Conservation (phyloP, 2,797 vertebrate genomes). For the Staurois parvus region DNA sequence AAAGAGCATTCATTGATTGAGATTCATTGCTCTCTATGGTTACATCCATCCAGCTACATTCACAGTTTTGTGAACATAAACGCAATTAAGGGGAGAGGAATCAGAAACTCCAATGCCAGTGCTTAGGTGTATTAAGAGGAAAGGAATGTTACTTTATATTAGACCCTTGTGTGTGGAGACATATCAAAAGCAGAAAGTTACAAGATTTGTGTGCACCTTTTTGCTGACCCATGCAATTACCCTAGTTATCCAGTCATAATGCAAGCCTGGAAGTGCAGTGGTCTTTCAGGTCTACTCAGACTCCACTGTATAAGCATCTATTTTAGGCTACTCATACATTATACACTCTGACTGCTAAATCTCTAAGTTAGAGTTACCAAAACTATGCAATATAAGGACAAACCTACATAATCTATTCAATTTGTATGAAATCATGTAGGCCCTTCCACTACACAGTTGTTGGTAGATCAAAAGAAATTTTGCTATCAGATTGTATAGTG, state of each 20-base stretch:
- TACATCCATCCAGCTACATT: constrained; percentile 12
- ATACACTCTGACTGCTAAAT: no score
- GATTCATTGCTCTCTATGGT: constrained; percentile 10
- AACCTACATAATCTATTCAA: no score
- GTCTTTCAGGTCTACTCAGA: no score
- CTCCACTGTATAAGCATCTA: no score
- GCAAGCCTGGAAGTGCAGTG: no score
- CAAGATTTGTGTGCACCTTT: background rate
- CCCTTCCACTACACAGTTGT: no score
- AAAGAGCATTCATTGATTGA: constrained; percentile 7
- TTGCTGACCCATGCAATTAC: background rate
- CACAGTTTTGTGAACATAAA: constrained; percentile 5
- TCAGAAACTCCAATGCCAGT: background rate
- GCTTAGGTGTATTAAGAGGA: background rate
- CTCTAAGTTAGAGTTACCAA: no score
- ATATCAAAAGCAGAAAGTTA: constrained; percentile 1
- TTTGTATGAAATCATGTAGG: no score
- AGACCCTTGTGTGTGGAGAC: background rate
- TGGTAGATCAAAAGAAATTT: no score
- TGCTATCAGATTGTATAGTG: no score
- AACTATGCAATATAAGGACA: no score
- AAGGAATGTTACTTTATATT: background rate
- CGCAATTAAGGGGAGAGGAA: background rate
- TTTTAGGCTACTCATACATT: no score
- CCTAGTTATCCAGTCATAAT: background rate